These are phyloP conservation scores for Drosophila nigrodunni DNA, from an alignment of 1,140 invertebrate species.

Conservation along the genomic window DNA sequence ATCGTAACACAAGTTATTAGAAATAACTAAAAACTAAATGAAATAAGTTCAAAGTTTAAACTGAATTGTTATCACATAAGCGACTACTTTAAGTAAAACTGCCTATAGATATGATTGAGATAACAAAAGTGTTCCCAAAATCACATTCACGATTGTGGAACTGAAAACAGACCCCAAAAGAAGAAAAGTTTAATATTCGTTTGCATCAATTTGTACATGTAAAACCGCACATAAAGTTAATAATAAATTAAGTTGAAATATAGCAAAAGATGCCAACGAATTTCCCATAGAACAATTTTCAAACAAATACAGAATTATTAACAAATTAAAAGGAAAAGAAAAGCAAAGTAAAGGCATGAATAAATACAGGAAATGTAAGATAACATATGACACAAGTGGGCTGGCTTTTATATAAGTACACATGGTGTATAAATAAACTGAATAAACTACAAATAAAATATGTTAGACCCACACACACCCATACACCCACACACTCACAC, in stretches of 20 bases:
- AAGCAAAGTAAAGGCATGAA: conserved; percentile 19
- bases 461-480: conserved; percentile 22
- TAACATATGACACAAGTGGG: conserved; percentile 36
- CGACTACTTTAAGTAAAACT: conserved; percentile 49
- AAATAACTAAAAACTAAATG: conserved; percentile 75
- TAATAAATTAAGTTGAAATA: conserved; percentile 50
- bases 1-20: conserved; percentile 59
- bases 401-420: conserved; percentile 30
- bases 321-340: not conserved
- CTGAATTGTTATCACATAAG: conserved; percentile 46
- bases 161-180: no score
- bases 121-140: not conserved
- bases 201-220: conserved; percentile 78
- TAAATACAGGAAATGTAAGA: conserved; percentile 60
- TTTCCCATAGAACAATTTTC: conserved; percentile 60
- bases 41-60: conserved; percentile 42
- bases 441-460: conserved; percentile 15
- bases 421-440: conserved; percentile 9
- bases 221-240: conserved; percentile 67
- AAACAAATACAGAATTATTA: conserved; percentile 15
- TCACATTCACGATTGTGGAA: not conserved
- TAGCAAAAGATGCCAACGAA: conserved; percentile 66
- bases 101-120: conserved; percentile 20
- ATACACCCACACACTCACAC: not conserved
- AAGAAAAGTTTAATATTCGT: conserved; percentile 43